Percentiles rank a stretch among this genome's conserved stretches.
These are phyloP conservation scores for Eupithecia vulgata DNA, from an alignment of 2,888 invertebrate species.

Conservation along the genomic window DNA sequence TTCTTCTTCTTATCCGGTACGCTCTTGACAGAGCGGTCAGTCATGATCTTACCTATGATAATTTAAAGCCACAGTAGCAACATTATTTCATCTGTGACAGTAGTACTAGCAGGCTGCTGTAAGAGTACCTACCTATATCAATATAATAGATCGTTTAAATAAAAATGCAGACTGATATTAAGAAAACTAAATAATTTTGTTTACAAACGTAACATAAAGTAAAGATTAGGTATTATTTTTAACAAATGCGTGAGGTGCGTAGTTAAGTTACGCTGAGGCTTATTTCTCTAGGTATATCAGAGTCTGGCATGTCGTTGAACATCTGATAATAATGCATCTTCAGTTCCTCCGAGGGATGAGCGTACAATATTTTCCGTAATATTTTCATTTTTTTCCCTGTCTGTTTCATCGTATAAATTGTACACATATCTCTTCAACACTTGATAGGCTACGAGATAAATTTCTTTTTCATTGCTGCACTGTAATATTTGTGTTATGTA, in stretches of 20 bases:
- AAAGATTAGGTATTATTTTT: neutral
- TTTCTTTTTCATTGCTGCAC: slow-evolving; percentile 31
- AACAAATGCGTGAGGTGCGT: neutral
- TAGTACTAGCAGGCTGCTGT: too few species aligned
- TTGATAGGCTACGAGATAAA: slow-evolving; percentile 28
- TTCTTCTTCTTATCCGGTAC: too few species aligned
- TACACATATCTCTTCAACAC: slow-evolving; percentile 18
- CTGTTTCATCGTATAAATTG: slow-evolving; percentile 17
- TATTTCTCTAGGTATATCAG: slow-evolving; percentile 4
- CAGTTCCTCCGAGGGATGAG: slow-evolving; percentile 48
- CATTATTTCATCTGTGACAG: too few species aligned
- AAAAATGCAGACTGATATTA: neutral
- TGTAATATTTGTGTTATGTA: slow-evolving; percentile 30
- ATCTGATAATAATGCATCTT: slow-evolving; percentile 46
- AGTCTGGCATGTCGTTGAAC: slow-evolving; percentile 17
- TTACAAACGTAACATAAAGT: neutral
- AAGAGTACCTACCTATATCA: too few species aligned
- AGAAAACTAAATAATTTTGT: neutral
- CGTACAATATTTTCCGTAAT: slow-evolving; percentile 42
- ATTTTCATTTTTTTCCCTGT: slow-evolving; percentile 33
- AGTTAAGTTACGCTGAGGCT: neutral
- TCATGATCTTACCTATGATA: too few species aligned
- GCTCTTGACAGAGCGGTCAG: too few species aligned
- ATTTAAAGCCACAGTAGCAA: too few species aligned
- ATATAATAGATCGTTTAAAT: neutral